Evolutionary conservation across 2,113 vertebrate species (phyloP).

Genomic region (Tamias sibiricus): DNA sequence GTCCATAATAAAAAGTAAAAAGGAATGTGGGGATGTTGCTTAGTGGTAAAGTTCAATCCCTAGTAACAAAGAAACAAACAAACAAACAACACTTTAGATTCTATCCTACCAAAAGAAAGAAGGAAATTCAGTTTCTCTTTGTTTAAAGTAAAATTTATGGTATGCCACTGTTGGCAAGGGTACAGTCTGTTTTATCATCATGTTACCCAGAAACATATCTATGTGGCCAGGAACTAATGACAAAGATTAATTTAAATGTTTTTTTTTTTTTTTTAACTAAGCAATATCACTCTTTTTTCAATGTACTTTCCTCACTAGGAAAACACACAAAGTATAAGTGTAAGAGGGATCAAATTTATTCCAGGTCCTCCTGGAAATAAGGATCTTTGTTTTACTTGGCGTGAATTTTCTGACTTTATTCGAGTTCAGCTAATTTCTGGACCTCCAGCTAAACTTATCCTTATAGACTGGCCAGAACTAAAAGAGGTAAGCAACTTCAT

Average conservation of each 20-base stretch:
- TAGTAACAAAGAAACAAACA: background rate
- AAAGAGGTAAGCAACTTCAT: slow-evolving; percentile 84
- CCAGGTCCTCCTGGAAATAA: slow-evolving; percentile 88
- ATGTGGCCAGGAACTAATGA: background rate
- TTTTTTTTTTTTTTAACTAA: background rate
- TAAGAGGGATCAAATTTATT: slow-evolving; percentile 89
- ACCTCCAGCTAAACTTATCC: slow-evolving; percentile 87
- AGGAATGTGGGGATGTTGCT: no score
- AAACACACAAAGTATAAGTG: slow-evolving; percentile 84
- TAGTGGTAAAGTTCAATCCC: no score
- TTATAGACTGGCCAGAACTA: slow-evolving; percentile 88
- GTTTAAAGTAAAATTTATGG: background rate
- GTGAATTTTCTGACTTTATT: slow-evolving; percentile 86
- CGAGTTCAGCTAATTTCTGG: slow-evolving; percentile 90
- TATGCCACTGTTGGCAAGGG: background rate
- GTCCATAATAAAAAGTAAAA: no score
- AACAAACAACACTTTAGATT: background rate
- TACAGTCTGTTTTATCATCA: background rate
- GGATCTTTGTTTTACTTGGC: slow-evolving; percentile 92
- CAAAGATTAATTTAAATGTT: background rate
- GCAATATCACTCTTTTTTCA: background rate
- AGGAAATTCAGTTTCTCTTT: background rate
- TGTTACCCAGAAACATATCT: background rate
- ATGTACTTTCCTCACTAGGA: slow-evolving; percentile 85
- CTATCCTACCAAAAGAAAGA: background rate